These are phyloP conservation scores for Aleiodes leptofemur DNA, from an alignment of 2,888 invertebrate species.

Conservation along the genomic window DNA sequence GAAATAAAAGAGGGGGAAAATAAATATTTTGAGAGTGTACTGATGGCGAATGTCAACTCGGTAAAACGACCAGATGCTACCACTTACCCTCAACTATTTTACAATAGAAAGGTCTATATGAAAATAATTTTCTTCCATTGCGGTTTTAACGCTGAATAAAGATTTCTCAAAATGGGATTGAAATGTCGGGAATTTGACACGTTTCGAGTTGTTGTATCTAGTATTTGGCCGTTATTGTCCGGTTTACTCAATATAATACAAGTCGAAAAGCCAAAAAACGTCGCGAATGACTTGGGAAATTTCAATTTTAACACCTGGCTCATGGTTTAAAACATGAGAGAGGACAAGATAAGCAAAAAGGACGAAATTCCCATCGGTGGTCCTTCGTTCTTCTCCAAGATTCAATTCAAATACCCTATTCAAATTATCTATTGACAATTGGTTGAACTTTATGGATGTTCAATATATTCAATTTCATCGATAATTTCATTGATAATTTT, in stretches of 20 bases:
- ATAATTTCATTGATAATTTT: background rate
- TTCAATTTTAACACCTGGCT: slow-evolving; percentile 13
- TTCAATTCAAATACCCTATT: background rate
- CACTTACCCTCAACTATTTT: slow-evolving; percentile 25
- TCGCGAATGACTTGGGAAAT: slow-evolving; percentile 4
- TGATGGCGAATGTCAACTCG: slow-evolving; percentile 56
- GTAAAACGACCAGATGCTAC: slow-evolving; percentile 39
- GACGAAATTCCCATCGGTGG: background rate
- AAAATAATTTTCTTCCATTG: slow-evolving; percentile 42
- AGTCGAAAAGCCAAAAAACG: slow-evolving; percentile 16
- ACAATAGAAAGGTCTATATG: slow-evolving; percentile 30
- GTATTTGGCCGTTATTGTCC: slow-evolving; percentile 13
- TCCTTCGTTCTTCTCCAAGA: background rate
- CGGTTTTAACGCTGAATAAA: slow-evolving; percentile 30
- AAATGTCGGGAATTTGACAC: slow-evolving; percentile 39
- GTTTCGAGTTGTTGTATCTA: no score
- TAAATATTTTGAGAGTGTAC: slow-evolving; percentile 72
- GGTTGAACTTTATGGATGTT: background rate
- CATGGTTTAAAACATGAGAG: slow-evolving; percentile 2
- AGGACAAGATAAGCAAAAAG: slow-evolving; percentile 8
- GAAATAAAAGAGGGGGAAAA: slow-evolving; percentile 56
- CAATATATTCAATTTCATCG: background rate
- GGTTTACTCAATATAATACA: slow-evolving; percentile 5
- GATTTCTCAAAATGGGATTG: slow-evolving; percentile 31
- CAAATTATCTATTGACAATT: background rate